Evolutionary conservation across 2,113 vertebrate genomes (phyloP).

Genomic region (Clarias batrachus): DNA sequence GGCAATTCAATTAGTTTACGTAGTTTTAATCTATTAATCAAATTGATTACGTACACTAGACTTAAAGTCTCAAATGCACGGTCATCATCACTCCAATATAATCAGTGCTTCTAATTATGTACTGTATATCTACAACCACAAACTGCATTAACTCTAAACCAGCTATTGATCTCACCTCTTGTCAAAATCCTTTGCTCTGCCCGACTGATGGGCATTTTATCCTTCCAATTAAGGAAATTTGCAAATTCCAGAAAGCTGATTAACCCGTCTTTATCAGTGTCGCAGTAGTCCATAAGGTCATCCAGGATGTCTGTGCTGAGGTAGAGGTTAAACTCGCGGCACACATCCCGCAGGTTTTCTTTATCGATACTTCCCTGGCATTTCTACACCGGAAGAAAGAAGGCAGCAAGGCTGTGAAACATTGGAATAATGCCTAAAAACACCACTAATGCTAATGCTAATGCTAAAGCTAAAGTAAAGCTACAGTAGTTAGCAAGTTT

Average conservation of each 20-base stretch:
- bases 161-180: conserved; percentile 66
- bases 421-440: background rate
- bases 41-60: background rate
- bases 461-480: background rate
- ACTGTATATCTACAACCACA: background rate
- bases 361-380: conserved; percentile 79
- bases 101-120: background rate
- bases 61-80: background rate
- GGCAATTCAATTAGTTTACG: background rate
- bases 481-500: no score
- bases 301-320: conserved; percentile 72
- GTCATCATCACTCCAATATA: background rate
- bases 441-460: background rate
- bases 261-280: conserved; percentile 77
- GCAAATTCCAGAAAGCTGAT: conserved; percentile 83
- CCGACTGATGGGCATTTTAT: conserved; percentile 71
- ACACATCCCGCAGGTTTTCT: conserved; percentile 72
- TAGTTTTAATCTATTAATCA: background rate
- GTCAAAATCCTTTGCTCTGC: conserved; percentile 72
- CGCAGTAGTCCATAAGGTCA: conserved; percentile 82
- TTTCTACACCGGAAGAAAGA: conserved; percentile 67
- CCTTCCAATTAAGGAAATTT: conserved; percentile 90
- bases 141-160: background rate
- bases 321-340: conserved; percentile 73
- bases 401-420: background rate